phyloP scores from a whole-genome alignment of 2,113 vertebrate species.

The Danio rerio region DNA sequence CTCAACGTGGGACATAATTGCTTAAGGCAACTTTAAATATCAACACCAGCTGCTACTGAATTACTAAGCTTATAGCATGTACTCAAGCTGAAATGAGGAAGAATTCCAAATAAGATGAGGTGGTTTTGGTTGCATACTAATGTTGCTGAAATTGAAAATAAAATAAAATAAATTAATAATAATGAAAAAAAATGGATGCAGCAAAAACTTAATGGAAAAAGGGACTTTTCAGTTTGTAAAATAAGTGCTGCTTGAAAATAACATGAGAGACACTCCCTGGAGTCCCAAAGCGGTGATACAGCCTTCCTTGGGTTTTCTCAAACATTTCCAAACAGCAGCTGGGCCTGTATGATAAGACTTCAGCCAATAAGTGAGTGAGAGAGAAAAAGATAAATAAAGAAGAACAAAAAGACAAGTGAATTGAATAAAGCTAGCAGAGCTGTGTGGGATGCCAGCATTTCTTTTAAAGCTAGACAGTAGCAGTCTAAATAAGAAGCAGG shows the following conservation, averaged over 20 bases:
- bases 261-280: slow-evolving; percentile 6
- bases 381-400: not conserved
- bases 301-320: slow-evolving; percentile 2
- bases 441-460: not conserved
- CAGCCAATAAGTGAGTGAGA: slow-evolving; percentile 1
- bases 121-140: slow-evolving; percentile 1
- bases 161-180: not conserved
- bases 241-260: slow-evolving; percentile 21
- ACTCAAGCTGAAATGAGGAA: not conserved
- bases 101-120: not conserved
- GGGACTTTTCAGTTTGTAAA: not conserved
- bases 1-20: not conserved
- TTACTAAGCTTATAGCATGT: not conserved
- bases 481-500: not conserved
- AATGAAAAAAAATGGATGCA: not conserved
- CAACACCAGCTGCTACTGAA: not conserved
- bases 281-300: not conserved
- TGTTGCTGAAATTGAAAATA: not conserved
- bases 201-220: not conserved
- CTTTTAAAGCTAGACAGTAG: not conserved
- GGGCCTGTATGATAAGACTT: slow-evolving; percentile 4
- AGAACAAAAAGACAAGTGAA: not conserved
- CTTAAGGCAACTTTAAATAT: slow-evolving; percentile 10
- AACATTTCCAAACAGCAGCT: slow-evolving; percentile 29
- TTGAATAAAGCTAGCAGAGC: not conserved